Conservation (phyloP, 1,140 invertebrate genomes). For the Drosophila virilis region DNA sequence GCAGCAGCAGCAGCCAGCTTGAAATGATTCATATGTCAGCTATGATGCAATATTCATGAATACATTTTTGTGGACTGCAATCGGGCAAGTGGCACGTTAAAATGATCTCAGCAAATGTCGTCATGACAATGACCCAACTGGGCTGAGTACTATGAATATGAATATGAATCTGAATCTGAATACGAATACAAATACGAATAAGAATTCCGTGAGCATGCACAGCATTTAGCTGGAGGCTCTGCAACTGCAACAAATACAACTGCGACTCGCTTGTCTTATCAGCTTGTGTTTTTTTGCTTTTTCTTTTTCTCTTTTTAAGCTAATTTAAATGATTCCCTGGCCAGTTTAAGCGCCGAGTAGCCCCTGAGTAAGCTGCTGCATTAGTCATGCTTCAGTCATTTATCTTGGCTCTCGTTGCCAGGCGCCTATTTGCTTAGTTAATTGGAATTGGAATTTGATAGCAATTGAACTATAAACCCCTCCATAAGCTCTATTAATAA, state of each 20-base stretch:
- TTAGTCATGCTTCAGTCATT: neutral
- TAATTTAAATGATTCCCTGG: too few species aligned
- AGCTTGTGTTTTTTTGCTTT: too few species aligned
- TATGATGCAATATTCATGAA: constrained; percentile 43
- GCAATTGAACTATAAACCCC: neutral
- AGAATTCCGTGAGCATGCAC: too few species aligned
- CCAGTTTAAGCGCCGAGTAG: too few species aligned
- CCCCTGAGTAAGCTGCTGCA: neutral
- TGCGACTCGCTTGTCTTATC: neutral
- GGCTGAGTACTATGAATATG: neutral
- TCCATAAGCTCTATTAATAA: too few species aligned
- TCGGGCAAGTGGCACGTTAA: neutral
- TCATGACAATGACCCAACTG: constrained; percentile 20
- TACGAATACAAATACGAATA: neutral
- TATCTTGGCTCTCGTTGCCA: neutral
- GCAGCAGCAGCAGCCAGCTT: neutral
- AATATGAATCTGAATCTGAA: neutral
- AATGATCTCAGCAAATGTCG: constrained; percentile 28
- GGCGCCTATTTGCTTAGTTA: neutral
- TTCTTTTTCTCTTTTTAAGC: too few species aligned
- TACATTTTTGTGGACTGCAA: neutral
- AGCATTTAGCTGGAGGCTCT: neutral
- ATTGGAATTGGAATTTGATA: neutral
- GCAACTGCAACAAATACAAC: neutral
- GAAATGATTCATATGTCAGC: constrained; percentile 34